Base-by-base conservation (phyloP, 2,888 invertebrate genomes). In the Oscheius sp. region DNA sequence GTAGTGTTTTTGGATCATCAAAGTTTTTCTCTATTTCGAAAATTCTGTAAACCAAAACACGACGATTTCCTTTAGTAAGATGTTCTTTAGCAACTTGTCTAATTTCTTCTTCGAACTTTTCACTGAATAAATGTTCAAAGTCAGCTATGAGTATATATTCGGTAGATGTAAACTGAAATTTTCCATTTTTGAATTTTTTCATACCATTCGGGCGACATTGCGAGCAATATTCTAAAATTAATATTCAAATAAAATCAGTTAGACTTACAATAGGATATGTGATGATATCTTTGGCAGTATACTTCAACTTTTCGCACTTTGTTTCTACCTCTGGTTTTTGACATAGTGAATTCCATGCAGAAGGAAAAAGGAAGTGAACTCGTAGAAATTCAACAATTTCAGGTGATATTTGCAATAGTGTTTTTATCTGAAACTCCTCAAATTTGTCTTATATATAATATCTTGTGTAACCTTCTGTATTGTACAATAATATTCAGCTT, bases 61-160 rank as follows among this genome's bases (percentile, higher is more conserved):
- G 17, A 36, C 59, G 56, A 12, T n/a, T 9, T 17, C 44, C 28
- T 20, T 24, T 14, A 4, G 1, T 8, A 12, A 56, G 49, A 1
- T 5, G 6, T n/a, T 30, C 24, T 12, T 65, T 20, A 3, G 65
- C 59, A 12, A 65, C 33, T 33, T 65, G 14, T 5, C 26, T 17
- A 32, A 69, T 65, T n/a, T 45, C n/a, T 32, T 49, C 26, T 30
- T 69, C 69, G 47, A 69, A 69, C 12, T 44, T 44, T 20, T 45
- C 20, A 22, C 50, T 65, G 59, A 69, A 69, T 24, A 65, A 22
- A 38, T 69, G 69, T 44, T 69, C 65, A 33, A 50, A 69, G 30
- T 69, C 69, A 5, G 65, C 65, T 12, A 69, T 66, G 33, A 65
- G 22, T 32, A 69, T 66, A 36, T 65, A 69, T 9, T 66, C 54